These are phyloP conservation scores for Nomada goodeniana DNA, from an alignment of 2,888 invertebrate species.

Conservation along the genomic window DNA sequence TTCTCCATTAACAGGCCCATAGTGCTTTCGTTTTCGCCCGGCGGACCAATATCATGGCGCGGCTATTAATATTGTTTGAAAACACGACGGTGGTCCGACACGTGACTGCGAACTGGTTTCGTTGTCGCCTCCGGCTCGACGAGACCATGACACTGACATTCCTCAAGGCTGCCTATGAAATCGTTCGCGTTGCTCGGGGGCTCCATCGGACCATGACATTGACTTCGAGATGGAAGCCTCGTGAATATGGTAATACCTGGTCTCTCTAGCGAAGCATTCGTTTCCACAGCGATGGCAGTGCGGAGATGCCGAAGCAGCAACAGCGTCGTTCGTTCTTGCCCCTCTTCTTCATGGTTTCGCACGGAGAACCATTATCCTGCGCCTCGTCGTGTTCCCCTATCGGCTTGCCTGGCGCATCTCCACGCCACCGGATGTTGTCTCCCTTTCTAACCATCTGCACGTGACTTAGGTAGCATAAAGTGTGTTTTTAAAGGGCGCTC, in stretches of 20 bases:
- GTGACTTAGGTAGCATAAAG: conserved; percentile 44
- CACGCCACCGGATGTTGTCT: conserved; percentile 55
- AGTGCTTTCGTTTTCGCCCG: background rate
- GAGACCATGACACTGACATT: conserved; percentile 81
- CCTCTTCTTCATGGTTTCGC: conserved; percentile 19
- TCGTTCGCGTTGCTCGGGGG: conserved; percentile 63
- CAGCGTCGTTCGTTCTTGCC: conserved; percentile 13
- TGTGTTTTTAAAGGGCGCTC: conserved; percentile 20
- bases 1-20: conserved; percentile 16
- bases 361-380: conserved; percentile 29
- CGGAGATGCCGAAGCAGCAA: conserved; percentile 27
- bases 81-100: conserved; percentile 68
- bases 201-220: conserved; percentile 77
- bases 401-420: conserved; percentile 23
- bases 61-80: conserved; percentile 77
- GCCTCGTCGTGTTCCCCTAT: conserved; percentile 36
- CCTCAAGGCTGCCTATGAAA: conserved; percentile 76
- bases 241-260: conserved; percentile 78
- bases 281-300: conserved; percentile 54
- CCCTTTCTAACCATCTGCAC: conserved; percentile 45
- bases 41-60: conserved; percentile 44
- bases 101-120: conserved; percentile 78
- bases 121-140: conserved; percentile 70
- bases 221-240: conserved; percentile 76
- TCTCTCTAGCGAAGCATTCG: conserved; percentile 45